Evolutionary conservation across 2,113 vertebrate genomes (phyloP).

Genomic region (Tringa solitaria): DNA sequence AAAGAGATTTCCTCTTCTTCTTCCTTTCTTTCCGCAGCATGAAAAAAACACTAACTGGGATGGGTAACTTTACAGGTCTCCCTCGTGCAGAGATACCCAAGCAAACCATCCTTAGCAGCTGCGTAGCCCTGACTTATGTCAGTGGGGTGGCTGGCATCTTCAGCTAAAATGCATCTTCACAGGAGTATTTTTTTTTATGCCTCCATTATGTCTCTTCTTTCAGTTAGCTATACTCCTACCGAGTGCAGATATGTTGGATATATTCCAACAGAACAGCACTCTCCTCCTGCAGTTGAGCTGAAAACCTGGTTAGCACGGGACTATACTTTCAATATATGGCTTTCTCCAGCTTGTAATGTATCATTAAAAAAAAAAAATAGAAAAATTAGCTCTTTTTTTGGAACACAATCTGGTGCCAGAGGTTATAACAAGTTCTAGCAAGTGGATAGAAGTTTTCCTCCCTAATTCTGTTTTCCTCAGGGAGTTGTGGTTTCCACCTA

Average conservation of each 20-base stretch:
- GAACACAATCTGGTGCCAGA: background rate
- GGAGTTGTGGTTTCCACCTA: conserved; percentile 55
- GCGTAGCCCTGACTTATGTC: background rate
- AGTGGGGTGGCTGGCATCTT: background rate
- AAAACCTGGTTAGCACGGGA: background rate
- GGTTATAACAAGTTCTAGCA: conserved; percentile 43
- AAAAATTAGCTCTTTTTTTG: background rate
- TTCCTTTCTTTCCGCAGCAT: background rate
- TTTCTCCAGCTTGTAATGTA: background rate
- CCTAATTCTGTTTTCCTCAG: conserved; percentile 24
- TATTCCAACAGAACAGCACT: background rate
- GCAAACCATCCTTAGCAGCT: background rate
- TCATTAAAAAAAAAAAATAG: background rate
- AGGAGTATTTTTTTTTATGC: background rate
- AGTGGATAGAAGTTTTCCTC: conserved; percentile 25
- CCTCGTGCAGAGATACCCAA: background rate
- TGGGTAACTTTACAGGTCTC: background rate
- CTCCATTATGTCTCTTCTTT: background rate
- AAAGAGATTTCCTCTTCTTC: background rate
- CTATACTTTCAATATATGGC: background rate
- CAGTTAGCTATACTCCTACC: background rate
- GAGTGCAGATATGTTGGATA: background rate
- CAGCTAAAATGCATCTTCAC: background rate
- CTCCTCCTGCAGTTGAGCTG: background rate
- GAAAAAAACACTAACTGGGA: background rate